A percentile compares a stretch with the other conserved stretches of the same genome.
Conservation (phyloP, 2,113 vertebrate species). For the Sturnira hondurensis region DNA sequence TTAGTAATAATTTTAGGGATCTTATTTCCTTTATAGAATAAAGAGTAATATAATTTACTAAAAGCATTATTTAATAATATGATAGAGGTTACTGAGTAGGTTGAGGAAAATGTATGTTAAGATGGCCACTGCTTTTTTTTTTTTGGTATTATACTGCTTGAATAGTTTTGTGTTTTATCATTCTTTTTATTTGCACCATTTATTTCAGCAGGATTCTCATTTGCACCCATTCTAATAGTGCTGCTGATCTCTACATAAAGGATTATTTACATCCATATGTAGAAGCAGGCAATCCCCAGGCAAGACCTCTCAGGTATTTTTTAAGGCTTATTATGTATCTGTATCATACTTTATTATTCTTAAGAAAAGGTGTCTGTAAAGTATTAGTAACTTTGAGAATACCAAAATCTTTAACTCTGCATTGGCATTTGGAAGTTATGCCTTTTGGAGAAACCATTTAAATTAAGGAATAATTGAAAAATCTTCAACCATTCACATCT, state of each 20-base stretch:
- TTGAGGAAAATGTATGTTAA: conserved; percentile 68
- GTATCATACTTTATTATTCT: conserved; percentile 81
- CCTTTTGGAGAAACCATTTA: conserved; percentile 69
- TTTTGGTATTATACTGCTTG: conserved; percentile 82
- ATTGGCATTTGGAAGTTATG: conserved; percentile 76
- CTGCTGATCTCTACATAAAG: conserved; percentile 99
- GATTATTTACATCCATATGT: conserved; percentile 99
- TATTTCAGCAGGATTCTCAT: conserved; percentile 95
- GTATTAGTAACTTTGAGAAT: conserved; percentile 69
- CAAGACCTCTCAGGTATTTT: conserved; percentile 99
- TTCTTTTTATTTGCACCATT: conserved; percentile 88
- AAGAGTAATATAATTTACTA: conserved; percentile 45
- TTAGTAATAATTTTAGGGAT: conserved; percentile 55
- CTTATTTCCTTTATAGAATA: conserved; percentile 50
- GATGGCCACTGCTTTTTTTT: conserved; percentile 82
- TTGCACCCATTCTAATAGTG: conserved; percentile 99
- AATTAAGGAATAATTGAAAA: conserved; percentile 58
- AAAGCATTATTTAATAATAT: conserved; percentile 35
- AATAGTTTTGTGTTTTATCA: conserved; percentile 86
- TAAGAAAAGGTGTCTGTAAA: conserved; percentile 88
- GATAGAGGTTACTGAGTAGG: conserved; percentile 38
- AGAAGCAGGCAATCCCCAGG: conserved; percentile 98
- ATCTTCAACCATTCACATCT: conserved; percentile 56
- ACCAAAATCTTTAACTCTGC: conserved; percentile 44
- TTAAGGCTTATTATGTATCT: conserved; percentile 86